Percentiles rank a stretch among this genome's conserved stretches.
Conservation (phyloP, 1,140 invertebrate genomes). For the Goniozus legneri region DNA sequence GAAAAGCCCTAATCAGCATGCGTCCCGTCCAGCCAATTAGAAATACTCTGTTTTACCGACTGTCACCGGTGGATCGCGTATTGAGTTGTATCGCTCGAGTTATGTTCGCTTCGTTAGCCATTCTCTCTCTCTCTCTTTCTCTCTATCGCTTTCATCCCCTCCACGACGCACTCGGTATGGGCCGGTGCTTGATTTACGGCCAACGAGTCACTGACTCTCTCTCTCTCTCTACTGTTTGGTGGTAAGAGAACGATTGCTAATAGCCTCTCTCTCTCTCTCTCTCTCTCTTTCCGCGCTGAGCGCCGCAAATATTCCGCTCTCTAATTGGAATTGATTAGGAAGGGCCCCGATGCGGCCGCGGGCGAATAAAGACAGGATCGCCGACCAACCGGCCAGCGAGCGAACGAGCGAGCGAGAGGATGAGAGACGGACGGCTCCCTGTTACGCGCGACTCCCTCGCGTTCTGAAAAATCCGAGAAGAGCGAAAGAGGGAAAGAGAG, state of each 20-base stretch:
- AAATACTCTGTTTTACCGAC: slow-evolving; percentile 55
- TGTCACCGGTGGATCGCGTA: slow-evolving; percentile 46
- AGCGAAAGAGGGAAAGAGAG: no score
- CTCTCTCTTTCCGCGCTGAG: slow-evolving; percentile 23
- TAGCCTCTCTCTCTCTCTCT: slow-evolving; percentile 48
- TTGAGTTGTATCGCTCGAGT: slow-evolving; percentile 55
- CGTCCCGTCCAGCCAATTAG: slow-evolving; percentile 52
- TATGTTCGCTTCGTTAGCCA: slow-evolving; percentile 52
- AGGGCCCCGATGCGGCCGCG: slow-evolving; percentile 27
- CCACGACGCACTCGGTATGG: slow-evolving; percentile 21
- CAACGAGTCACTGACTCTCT: slow-evolving; percentile 29
- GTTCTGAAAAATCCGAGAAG: no score
- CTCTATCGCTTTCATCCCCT: background rate
- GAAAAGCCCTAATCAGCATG: slow-evolving; percentile 54
- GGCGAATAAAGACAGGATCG: slow-evolving; percentile 50
- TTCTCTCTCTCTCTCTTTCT: slow-evolving; percentile 13
- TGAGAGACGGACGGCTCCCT: no score
- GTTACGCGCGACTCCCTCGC: no score
- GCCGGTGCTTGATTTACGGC: slow-evolving; percentile 51
- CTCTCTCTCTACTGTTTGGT: slow-evolving; percentile 23
- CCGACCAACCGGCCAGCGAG: slow-evolving; percentile 8
- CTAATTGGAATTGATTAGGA: slow-evolving; percentile 58
- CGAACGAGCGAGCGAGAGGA: no score
- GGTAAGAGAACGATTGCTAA: slow-evolving; percentile 48
- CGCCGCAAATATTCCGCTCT: slow-evolving; percentile 54